Evolutionary conservation across 1,140 invertebrate species (phyloP), one percentile per base, ranked within the genome.

Genomic region (Papilio dardanus): DNA sequence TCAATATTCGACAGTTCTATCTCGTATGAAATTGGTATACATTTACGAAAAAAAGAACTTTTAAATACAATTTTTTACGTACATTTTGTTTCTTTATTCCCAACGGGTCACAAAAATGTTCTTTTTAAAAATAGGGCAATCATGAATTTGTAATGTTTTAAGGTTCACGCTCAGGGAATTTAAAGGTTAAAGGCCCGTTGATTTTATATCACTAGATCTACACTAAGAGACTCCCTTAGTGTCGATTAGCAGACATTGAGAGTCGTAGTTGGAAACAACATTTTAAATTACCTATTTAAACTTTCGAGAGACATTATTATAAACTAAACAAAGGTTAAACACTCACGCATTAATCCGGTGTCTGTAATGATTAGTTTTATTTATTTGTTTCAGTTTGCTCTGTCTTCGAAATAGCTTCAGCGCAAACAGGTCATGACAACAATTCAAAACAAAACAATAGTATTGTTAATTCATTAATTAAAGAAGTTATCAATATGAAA

Each of bases 341-440:
- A n/a, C n/a, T n/a, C n/a, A n/a, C n/a, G n/a, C n/a, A n/a, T n/a
- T n/a, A n/a, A n/a, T n/a, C n/a, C n/a, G n/a, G n/a, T n/a, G n/a
- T n/a, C n/a, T n/a, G n/a, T n/a, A n/a, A n/a, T n/a, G n/a, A n/a
- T n/a, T n/a, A n/a, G n/a, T n/a, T n/a, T n/a, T n/a, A n/a, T n/a
- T 79, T 67, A 74, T 75, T 88, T 86, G 83, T 91, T 91, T 12
- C 88, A 89, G 89, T 85, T 81, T 86, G 75, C 79, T 84, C 82
- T 40, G 84, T 74, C 37, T 77, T 76, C 77, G 81, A 82, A 68
- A 78, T 77, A 35, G 65, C 78, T 33, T 82, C 80, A 50, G 80
- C 81, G 33, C 75, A 74, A 81, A 82, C 81, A 85, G 83, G 85
- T 86, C 76, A 86, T 82, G 84, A 84, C 77, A 79, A 35, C 69